Percentiles rank a stretch among this genome's conserved stretches.
phyloP scores from a whole-genome alignment of 2,113 vertebrate genomes.

The Mustela lutreola region DNA sequence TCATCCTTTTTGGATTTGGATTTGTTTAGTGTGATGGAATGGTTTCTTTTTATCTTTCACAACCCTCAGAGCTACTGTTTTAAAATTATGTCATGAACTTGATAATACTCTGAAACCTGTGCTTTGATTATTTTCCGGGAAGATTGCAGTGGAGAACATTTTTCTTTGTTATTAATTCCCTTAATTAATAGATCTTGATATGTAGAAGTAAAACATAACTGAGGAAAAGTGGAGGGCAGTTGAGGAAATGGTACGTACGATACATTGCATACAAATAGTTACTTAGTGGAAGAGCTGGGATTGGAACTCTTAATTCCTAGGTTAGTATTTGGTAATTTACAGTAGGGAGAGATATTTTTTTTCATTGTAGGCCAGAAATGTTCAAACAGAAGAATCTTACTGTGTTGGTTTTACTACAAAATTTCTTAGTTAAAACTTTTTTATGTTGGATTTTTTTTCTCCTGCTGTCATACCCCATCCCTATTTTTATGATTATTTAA shows the following conservation, averaged over 20 bases:
- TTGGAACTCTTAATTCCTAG: background rate
- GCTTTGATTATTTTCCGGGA: slow-evolving; percentile 11
- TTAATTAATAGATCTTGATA: slow-evolving; percentile 6
- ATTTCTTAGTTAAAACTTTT: slow-evolving; percentile 38
- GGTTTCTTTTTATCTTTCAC: background rate
- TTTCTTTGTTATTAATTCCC: slow-evolving; percentile 46
- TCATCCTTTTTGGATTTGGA: slow-evolving; percentile 2
- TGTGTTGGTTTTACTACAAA: background rate
- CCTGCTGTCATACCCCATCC: background rate
- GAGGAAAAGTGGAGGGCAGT: background rate
- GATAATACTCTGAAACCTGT: background rate
- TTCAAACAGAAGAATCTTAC: background rate
- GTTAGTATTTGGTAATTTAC: background rate
- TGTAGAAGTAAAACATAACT: slow-evolving; percentile 29
- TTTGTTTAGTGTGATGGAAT: slow-evolving; percentile 38
- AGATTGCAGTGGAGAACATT: background rate
- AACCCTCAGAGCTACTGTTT: background rate
- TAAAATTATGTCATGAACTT: background rate
- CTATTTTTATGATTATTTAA: slow-evolving; percentile 15
- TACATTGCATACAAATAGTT: background rate
- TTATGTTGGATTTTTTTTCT: background rate
- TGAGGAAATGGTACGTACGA: slow-evolving; percentile 34
- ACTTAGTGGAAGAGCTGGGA: background rate
- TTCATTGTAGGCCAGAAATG: background rate
- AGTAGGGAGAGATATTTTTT: slow-evolving; percentile 12